Evolutionary conservation across 1,140 invertebrate species (phyloP), one percentile per base, ranked within the genome.

Genomic region (Musca vetustissima): DNA sequence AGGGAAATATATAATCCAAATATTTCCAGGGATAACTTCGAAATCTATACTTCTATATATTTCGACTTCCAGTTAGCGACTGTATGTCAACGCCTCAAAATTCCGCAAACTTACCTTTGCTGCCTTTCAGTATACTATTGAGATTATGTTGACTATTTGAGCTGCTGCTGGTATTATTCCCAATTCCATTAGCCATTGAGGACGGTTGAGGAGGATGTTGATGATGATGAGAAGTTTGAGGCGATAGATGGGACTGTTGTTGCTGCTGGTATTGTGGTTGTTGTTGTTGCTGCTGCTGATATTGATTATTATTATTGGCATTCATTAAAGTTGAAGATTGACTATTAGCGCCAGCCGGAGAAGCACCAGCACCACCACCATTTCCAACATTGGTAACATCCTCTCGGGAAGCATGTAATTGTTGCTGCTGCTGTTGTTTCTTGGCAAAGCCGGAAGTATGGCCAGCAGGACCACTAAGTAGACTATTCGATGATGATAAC

Each of bases 341-440:
- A 57, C 76, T 78, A 71, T 77, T 76, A 25, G 72, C 32, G 22
- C 71, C 48, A 19, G 3, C 28, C 3, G 28, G 28, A 22, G 67
- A n/a, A n/a, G 67, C 36, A 76, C 59, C 70, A 43, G 6, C 36
- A 11, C 36, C 36, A 11, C 36, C 76, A 50, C 71, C 76, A 71
- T 76, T 75, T 21, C 75, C 77, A 15, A 78, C 47, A 0, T 77
- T 79, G 64, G 72, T 70, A 24, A 76, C 74, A 73, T 80, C 78
- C 71, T 80, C 78, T 52, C 76, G 74, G 17, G 75, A 79, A 9
- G 76, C 73, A 19, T 73, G 72, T 66, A 28, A 73, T 65, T 67
- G 77, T 67, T 70, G 71, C 47, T 50, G 67, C 48, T 70, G 73
- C 66, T 64, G 55, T 50, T 36, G 66, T 50, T 67, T 67, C 65